Evolutionary conservation across 2,797 vertebrate species (phyloP).

Genomic region (Neosalanx taihuensis): DNA sequence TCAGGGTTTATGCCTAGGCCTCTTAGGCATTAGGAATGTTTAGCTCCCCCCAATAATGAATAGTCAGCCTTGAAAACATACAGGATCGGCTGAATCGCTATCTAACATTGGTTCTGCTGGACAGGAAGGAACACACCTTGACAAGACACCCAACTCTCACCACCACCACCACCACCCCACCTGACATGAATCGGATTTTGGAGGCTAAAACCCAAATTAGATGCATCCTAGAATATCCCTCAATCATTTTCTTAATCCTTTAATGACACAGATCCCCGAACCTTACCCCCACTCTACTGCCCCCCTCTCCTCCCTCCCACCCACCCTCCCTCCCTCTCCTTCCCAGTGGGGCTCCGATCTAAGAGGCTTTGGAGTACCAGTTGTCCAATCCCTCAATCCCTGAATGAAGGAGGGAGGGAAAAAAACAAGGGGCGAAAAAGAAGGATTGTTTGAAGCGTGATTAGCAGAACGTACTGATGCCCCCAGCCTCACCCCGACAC

Average conservation of each 20-base stretch:
- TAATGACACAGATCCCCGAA: conserved; percentile 12
- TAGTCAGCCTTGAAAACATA: neutral
- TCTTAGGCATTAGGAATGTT: neutral
- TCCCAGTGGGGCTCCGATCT: conserved; percentile 1
- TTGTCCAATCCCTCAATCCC: conserved; percentile 4
- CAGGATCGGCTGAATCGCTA: neutral
- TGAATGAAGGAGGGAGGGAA: neutral
- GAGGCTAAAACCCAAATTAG: conserved; percentile 4
- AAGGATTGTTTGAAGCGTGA: conserved; percentile 6
- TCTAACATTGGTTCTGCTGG: neutral
- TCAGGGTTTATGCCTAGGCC: neutral
- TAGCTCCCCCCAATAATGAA: neutral
- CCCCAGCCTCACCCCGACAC: neutral
- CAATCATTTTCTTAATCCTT: conserved; percentile 16
- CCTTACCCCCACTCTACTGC: neutral
- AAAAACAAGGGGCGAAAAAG: neutral
- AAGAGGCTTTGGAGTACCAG: conserved; percentile 9
- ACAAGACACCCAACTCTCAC: neutral
- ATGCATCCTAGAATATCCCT: conserved; percentile 14
- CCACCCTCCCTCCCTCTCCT: neutral
- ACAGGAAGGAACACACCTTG: neutral
- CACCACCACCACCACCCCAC: neutral
- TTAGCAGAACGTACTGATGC: neutral
- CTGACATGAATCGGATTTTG: neutral
- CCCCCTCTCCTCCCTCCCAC: neutral